Base-by-base conservation (phyloP, 2,888 invertebrate genomes). In the Coenonympha arcania region DNA sequence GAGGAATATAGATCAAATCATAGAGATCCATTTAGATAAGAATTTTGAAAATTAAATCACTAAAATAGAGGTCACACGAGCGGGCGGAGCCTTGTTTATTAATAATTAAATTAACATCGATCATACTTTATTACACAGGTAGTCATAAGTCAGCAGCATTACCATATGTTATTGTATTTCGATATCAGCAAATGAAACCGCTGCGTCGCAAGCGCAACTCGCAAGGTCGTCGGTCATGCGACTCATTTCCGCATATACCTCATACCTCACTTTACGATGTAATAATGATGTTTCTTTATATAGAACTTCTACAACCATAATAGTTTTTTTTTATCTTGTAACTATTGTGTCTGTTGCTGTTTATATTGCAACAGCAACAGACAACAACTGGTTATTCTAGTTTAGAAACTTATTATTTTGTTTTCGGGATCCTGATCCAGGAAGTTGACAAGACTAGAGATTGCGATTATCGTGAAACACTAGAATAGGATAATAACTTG, bases 161-260 rank as follows among this genome's bases (percentile, higher is more conserved):
- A 26, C 34, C 43, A 48, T 44, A 46, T 5, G 16, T 42, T 48
- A 54, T 43, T 52, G 54, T 55, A 55, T 52, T 54, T 48, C 46
- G 57, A 61, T 56, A 56, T 52, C 34, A 41, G 41, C 41, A 60
- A 65, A 64, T 66, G 62, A 63, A 65, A 67, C 73, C 69, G 60
- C 73, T 60, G 48, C 56, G 60, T 50, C 52, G 59, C 75, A n/a
- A n/a, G n/a, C n/a, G n/a, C n/a, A n/a, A n/a, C n/a, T n/a, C n/a
- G n/a, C n/a, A 78, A 79, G 80, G 79, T 69, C 71, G 65, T 62
- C 64, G 66, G 65, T 72, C 73, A 71, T 68, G 65, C 66, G 65
- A 66, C 66, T 63, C 62, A 68, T 75, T 77, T 82, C 81, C 78
- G 79, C 70, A 74, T n/a, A n/a, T n/a, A 79, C 64, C 58, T 49